These are phyloP conservation scores for Agrochola litura DNA, from an alignment of 2,888 invertebrate genomes.

Conservation along the genomic window DNA sequence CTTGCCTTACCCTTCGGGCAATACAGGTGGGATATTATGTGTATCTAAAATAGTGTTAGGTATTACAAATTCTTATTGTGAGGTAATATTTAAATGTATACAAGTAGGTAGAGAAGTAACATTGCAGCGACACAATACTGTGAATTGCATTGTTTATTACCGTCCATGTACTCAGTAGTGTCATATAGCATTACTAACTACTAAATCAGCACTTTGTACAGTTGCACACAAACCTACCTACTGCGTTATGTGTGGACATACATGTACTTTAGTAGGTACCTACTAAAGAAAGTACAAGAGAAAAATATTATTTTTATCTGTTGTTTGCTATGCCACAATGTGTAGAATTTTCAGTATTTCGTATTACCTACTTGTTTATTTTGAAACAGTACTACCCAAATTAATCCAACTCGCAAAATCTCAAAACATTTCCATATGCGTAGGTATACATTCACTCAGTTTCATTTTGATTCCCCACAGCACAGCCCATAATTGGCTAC, in stretches of 20 bases:
- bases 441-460: not conserved
- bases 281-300: not conserved
- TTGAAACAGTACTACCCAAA: not conserved
- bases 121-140: constrained; percentile 74
- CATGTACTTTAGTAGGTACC: not conserved
- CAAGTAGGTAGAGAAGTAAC: constrained; percentile 44
- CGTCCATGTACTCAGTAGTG: constrained; percentile 61
- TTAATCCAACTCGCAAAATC: not conserved
- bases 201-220: constrained; percentile 77
- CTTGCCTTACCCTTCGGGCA: not conserved
- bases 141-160: constrained; percentile 74
- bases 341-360: constrained; percentile 1
- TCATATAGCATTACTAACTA: constrained; percentile 76
- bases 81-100: no score
- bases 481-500: not conserved
- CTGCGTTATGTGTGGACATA: not conserved
- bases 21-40: no score
- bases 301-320: not conserved
- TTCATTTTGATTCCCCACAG: not conserved
- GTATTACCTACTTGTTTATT: not conserved
- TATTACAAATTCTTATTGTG: not conserved
- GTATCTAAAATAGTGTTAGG: not conserved
- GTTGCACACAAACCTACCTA: constrained; percentile 68
- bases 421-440: not conserved
- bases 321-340: not conserved